Percentiles rank a stretch among this genome's conserved stretches.
Conservation (phyloP, 2,113 vertebrate genomes). For the Polypterus senegalus region DNA sequence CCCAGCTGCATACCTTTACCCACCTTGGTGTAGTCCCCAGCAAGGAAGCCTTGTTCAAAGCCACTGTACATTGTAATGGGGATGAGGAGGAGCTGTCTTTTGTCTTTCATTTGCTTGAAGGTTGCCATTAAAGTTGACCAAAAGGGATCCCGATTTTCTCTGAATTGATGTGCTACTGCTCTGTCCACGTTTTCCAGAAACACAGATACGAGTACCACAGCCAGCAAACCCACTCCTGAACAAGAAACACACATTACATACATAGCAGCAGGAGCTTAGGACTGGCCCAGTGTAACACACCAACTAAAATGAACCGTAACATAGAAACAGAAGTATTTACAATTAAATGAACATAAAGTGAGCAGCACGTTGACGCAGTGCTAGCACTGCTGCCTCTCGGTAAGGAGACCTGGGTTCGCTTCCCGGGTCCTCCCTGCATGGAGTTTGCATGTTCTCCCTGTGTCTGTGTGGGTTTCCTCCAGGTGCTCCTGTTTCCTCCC, state of each 20-base stretch:
- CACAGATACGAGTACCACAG: conserved; percentile 58
- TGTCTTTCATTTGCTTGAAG: conserved; percentile 63
- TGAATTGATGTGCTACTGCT: conserved; percentile 33
- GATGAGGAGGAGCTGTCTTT: conserved; percentile 63
- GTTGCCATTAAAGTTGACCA: conserved; percentile 69
- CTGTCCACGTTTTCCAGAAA: conserved; percentile 69
- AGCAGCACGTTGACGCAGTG: too few species aligned
- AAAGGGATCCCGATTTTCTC: conserved; percentile 40
- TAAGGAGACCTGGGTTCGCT: too few species aligned
- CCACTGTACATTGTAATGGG: conserved; percentile 86
- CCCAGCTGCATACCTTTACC: conserved; percentile 4
- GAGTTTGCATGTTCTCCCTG: too few species aligned
- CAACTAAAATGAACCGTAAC: too few species aligned
- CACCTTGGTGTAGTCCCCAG: conserved; percentile 88
- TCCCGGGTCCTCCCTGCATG: too few species aligned
- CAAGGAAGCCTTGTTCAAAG: conserved; percentile 82
- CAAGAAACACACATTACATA: conserved; percentile 12
- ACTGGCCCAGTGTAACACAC: too few species aligned
- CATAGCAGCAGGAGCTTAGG: too few species aligned
- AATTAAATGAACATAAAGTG: too few species aligned
- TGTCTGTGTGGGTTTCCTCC: too few species aligned
- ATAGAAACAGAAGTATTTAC: too few species aligned
- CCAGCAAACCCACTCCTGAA: conserved; percentile 72
- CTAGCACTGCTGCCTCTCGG: too few species aligned
- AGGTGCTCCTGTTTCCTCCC: too few species aligned